A percentile compares a stretch with the other conserved stretches of the same genome.
These are phyloP conservation scores for Zosterops japonicus DNA, from an alignment of 2,113 vertebrate genomes.

Conservation along the genomic window DNA sequence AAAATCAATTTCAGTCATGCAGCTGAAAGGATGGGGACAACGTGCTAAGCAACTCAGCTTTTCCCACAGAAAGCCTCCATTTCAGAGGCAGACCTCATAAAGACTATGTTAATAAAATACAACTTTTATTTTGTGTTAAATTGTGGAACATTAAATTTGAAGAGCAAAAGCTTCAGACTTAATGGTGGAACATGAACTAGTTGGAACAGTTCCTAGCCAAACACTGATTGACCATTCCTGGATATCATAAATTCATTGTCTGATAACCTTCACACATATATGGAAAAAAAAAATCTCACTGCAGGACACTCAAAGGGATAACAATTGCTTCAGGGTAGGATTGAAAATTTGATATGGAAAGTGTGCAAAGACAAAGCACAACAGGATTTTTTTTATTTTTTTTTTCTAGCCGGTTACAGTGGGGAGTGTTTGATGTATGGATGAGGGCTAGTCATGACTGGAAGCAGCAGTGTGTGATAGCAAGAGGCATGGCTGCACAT, in stretches of 20 bases:
- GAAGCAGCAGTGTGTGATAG: background rate
- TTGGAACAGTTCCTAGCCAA: background rate
- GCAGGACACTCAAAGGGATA: background rate
- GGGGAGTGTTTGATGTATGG: rapidly evolving
- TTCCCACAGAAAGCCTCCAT: background rate
- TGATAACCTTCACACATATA: background rate
- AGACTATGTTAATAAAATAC: background rate
- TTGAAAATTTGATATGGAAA: background rate
- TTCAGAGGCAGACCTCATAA: background rate
- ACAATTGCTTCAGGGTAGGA: background rate
- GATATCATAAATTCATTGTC: background rate
- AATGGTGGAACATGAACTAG: background rate
- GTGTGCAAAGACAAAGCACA: background rate
- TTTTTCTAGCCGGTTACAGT: background rate
- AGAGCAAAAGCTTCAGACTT: background rate
- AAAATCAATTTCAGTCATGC: background rate
- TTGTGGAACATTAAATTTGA: background rate
- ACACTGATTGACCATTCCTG: background rate
- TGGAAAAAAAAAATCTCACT: background rate
- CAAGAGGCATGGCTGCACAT: background rate
- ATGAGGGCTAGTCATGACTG: background rate
- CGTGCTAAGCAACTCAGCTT: background rate
- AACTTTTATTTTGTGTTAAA: background rate
- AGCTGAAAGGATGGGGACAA: background rate
- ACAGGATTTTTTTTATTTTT: background rate